phyloP scores from a whole-genome alignment of 1,140 invertebrate species.

The Drosophila jambulina region DNA sequence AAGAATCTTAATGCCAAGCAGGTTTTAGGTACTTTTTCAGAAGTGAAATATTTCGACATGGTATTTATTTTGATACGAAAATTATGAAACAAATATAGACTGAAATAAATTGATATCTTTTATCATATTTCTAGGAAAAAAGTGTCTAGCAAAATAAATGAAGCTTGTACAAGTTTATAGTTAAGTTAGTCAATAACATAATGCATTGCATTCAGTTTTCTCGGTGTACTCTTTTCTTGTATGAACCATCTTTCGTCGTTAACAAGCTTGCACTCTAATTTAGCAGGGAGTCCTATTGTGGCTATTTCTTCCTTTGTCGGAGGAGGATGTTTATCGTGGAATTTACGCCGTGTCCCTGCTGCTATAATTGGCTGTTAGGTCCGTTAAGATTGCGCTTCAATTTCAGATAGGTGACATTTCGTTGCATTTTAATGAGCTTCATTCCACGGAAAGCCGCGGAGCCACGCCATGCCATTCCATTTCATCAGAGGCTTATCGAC shows the following conservation, averaged over 20 bases:
- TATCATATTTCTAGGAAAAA: too few species aligned
- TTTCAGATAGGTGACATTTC: slow-evolving; percentile 84
- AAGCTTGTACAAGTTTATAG: not conserved
- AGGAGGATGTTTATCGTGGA: slow-evolving; percentile 62
- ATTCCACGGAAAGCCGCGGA: slow-evolving; percentile 35
- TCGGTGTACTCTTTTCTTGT: slow-evolving; percentile 24
- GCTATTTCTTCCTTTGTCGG: slow-evolving; percentile 33
- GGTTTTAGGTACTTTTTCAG: too few species aligned
- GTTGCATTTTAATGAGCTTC: slow-evolving; percentile 83
- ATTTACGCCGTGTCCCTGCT: slow-evolving; percentile 65
- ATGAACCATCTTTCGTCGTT: slow-evolving; percentile 69
- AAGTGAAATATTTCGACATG: too few species aligned
- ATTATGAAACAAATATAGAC: too few species aligned
- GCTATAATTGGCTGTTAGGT: slow-evolving; percentile 72
- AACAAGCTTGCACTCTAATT: slow-evolving; percentile 82
- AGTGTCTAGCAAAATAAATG: not conserved
- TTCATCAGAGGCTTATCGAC: slow-evolving; percentile 47
- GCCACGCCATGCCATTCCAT: slow-evolving; percentile 47
- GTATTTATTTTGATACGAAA: too few species aligned
- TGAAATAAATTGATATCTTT: too few species aligned
- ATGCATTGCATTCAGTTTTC: too few species aligned
- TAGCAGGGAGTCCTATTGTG: slow-evolving; percentile 47
- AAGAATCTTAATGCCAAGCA: too few species aligned
- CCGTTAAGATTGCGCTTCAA: slow-evolving; percentile 75
- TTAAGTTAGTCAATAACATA: not conserved